phyloP scores from a whole-genome alignment of 1,140 invertebrate genomes.

The Drosophila mojavensis region DNA sequence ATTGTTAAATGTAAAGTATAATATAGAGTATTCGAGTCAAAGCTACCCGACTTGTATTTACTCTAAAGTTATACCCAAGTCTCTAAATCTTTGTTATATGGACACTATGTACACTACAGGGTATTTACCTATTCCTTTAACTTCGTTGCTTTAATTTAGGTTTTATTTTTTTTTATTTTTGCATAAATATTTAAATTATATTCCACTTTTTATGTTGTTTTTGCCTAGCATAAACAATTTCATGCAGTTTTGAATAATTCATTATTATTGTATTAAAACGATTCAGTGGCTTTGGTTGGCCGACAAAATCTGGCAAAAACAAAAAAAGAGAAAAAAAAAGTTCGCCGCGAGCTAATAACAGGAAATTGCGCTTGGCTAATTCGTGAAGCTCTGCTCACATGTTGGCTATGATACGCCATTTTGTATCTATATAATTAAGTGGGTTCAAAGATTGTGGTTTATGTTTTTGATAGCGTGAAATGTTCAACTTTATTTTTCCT shows the following conservation, averaged over 20 bases:
- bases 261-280: constrained; percentile 23
- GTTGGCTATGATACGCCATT: constrained; percentile 10
- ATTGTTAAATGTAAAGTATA: too few relatives aligned
- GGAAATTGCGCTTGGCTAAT: constrained; percentile 45
- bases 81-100: too few relatives aligned
- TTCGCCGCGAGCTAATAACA: constrained; percentile 11
- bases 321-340: not conserved
- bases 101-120: too few relatives aligned
- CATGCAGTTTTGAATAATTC: constrained; percentile 56
- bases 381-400: constrained; percentile 20
- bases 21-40: too few relatives aligned
- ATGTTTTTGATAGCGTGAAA: constrained; percentile 13
- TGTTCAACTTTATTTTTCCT: not conserved
- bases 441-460: constrained; percentile 1
- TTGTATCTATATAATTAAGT: constrained; percentile 19
- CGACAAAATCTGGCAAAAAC: not conserved
- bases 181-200: constrained; percentile 7
- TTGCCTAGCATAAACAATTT: constrained; percentile 32
- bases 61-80: too few relatives aligned
- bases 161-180: constrained; percentile 8
- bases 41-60: too few relatives aligned
- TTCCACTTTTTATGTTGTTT: constrained; percentile 9
- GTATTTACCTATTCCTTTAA: not conserved
- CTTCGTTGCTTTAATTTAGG: not conserved
- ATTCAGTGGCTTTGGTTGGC: not conserved